Evolutionary conservation across 2,113 vertebrate genomes (phyloP), one percentile per base, ranked within the genome.

Genomic region (Upupa epops): DNA sequence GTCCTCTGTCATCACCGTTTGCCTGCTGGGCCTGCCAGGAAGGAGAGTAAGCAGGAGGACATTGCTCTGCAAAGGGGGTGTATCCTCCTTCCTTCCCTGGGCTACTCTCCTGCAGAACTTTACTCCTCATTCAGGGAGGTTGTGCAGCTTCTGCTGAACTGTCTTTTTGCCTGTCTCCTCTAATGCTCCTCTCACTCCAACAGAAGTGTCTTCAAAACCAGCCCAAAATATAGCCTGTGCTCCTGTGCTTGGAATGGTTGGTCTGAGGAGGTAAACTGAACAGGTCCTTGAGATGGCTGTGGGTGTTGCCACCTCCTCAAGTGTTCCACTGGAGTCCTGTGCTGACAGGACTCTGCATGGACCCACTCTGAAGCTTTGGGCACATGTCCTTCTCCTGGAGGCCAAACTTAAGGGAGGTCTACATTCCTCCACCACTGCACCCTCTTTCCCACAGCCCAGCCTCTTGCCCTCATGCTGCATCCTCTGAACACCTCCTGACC

Each of bases 371-470:
- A 31, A 76, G 49, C 49, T 2, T 1, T 37, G 51, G 45, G n/a
- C n/a, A 63, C 24, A 34, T 4, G 14, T 14, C 32, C 24, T 34
- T 36, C 26, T 61, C 34, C 68, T 74, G 32, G 21, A 55, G 25
- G 49, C 20, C 29, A 37, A 6, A 54, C 2, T 1, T 46, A 22
- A 46, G 21, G 48, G 60, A 3, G 32, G 20, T 75, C 75, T 48
- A 55, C 17, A 3, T 34, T 52, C 5, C 11, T 37, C 37, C 0
- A 0, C 14, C 22, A 9, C 21, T 1, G 2, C 54, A 45, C 45
- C 46, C 8, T 74, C 18, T 28, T 74, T 21, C 18, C 34, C 25
- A 17, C 20, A 42, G 63, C 58, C 42, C 56, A 42, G 42, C 34
- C 18, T 55, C 14, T 31, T 28, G 49, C 12, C 56, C 40, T 48